phyloP scores from a whole-genome alignment of 2,113 vertebrate genomes.

The western clawed frog (Xenopus tropicalis) region UCB_Xtro_10.0 CM004449.2:105990001-105990500 shows the following conservation, averaged over 20 bases:
- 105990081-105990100: constrained; percentile 24
- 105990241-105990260: constrained; percentile 64
- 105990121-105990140: constrained; percentile 6
- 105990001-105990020: no score
- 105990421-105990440: constrained; percentile 73
- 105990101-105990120: background rate
- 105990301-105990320: constrained; percentile 73
- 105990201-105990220: constrained; percentile 55
- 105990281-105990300: constrained; percentile 82
- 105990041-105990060: background rate
- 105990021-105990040: constrained; percentile 6
- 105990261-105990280: constrained; percentile 92
- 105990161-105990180: constrained; percentile 36
- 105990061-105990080: constrained; percentile 8
- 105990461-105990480: constrained; percentile 36
- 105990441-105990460: constrained; percentile 73
- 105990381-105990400: constrained; percentile 71
- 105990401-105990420: constrained; percentile 74
- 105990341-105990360: constrained; percentile 74
- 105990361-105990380: constrained; percentile 77
- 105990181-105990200: constrained; percentile 46
- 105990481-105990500: background rate
- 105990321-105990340: constrained; percentile 84
- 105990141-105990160: background rate
- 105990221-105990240: constrained; percentile 58